Evolutionary conservation across 2,113 vertebrate genomes (phyloP), one percentile per base, ranked within the genome.

Genomic region (Ranitomeya variabilis): DNA sequence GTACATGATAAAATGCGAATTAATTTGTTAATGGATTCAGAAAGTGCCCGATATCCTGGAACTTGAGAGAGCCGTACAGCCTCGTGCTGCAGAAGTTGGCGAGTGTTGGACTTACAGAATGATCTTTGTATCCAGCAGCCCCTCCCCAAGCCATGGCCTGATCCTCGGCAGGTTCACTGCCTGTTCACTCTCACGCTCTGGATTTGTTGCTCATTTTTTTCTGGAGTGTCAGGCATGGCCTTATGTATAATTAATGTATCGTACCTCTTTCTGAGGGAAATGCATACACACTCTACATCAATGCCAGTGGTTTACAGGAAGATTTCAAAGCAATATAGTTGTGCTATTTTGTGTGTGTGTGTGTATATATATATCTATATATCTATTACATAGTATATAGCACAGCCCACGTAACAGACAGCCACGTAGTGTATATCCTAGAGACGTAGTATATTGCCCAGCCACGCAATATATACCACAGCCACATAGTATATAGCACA

Each of bases 121-220:
- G 77, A 52, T 80, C 77, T 80, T 80, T 80, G 52, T 80, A 57
- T 80, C n/a, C 54, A 57, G n/a, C 15, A 14, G 23, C 23, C 15
- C 55, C 79, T 80, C 79, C 78, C n/a, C 55, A 55, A 12, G 10
- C 55, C 6, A 60, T 80, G 79, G 77, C 21, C 52, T 80, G 77
- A 80, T 80, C 79, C 14, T 57, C 79, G 60, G 79, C 54, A 59
- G 55, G 55, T 60, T 80, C 79, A 80, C 60, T 80, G 55, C 31
- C 55, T 59, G 23, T 57, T 59, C 14, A 7, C 57, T 59, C 15
- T 80, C 78, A 80, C 31, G 5, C 55, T 59, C 55, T 0, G 23
- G 55, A 60, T 80, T 60, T 16, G 57, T 10, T 26, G 52, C 78
- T 57, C 11, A 1, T 57, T 80, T 26, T 80, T 14, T 23, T 7